phyloP scores from a whole-genome alignment of 2,797 vertebrate genomes.

The Selene dorsalis region DNA sequence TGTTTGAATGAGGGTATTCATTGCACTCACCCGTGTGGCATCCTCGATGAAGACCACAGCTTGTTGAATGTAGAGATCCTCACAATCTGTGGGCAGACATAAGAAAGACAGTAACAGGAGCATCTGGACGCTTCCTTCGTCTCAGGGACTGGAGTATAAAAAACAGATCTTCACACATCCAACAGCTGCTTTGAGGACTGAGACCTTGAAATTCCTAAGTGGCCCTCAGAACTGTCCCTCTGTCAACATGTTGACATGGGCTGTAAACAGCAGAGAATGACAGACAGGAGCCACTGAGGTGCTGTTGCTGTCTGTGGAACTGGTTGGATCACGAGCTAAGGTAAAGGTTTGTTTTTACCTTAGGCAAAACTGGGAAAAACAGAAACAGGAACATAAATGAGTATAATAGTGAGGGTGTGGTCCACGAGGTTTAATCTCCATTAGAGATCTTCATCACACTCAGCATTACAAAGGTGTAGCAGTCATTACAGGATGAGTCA shows the following conservation, averaged over 20 bases:
- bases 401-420: not conserved
- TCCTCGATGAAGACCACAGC: constrained; percentile 96
- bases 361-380: constrained; percentile 9
- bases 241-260: not conserved
- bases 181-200: not conserved
- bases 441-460: not conserved
- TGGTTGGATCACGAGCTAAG: constrained; percentile 28
- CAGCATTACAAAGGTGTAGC: not conserved
- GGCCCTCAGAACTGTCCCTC: not conserved
- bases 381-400: not conserved
- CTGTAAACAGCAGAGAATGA: not conserved
- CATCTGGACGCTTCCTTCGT: constrained; percentile 4
- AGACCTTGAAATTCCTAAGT: not conserved
- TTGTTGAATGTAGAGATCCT: constrained; percentile 88
- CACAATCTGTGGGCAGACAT: constrained; percentile 58
- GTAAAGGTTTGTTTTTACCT: constrained; percentile 11
- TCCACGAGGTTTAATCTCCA: not conserved
- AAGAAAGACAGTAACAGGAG: not conserved
- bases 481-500: not conserved
- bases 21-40: constrained; percentile 87
- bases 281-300: not conserved
- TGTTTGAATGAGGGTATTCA: not conserved
- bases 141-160: not conserved
- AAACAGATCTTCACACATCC: not conserved
- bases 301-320: constrained; percentile 27